These are phyloP conservation scores for Erinaceus europaeus DNA, from an alignment of 2,113 vertebrate genomes.

Conservation along the genomic window DNA sequence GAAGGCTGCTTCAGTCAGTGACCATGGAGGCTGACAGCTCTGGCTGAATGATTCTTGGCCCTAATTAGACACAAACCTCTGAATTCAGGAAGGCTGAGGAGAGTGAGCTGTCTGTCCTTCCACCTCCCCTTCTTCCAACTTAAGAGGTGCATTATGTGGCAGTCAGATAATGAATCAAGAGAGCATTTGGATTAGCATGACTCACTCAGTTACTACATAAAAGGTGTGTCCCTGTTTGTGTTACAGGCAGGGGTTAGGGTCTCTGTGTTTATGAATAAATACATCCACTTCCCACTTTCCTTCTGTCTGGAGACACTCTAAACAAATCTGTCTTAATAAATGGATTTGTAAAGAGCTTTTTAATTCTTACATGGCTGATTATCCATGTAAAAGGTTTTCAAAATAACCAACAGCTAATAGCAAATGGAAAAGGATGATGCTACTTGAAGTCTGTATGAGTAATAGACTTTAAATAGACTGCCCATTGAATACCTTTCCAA, in stretches of 20 bases:
- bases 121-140: neutral
- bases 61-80: slow-evolving; percentile 5
- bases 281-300: neutral
- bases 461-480: slow-evolving; percentile 28
- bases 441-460: slow-evolving; percentile 31
- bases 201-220: neutral
- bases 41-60: neutral
- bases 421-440: neutral
- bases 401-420: slow-evolving; percentile 35
- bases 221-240: neutral
- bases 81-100: neutral
- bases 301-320: slow-evolving; percentile 13
- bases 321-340: slow-evolving; percentile 36
- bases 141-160: neutral
- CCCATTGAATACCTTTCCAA: neutral
- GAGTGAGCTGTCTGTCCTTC: neutral
- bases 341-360: slow-evolving; percentile 32
- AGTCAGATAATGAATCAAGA: neutral
- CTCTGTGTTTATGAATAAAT: neutral
- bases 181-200: neutral
- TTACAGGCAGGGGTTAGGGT: neutral
- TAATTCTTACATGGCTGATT: slow-evolving; percentile 46
- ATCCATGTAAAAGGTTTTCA: slow-evolving; percentile 41
- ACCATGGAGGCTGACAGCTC: slow-evolving; percentile 4
- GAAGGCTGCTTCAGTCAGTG: neutral